Percentiles rank a stretch among this genome's conserved stretches.
Conservation (phyloP, 2,888 invertebrate species). For the Himalopsyche anomala region DNA sequence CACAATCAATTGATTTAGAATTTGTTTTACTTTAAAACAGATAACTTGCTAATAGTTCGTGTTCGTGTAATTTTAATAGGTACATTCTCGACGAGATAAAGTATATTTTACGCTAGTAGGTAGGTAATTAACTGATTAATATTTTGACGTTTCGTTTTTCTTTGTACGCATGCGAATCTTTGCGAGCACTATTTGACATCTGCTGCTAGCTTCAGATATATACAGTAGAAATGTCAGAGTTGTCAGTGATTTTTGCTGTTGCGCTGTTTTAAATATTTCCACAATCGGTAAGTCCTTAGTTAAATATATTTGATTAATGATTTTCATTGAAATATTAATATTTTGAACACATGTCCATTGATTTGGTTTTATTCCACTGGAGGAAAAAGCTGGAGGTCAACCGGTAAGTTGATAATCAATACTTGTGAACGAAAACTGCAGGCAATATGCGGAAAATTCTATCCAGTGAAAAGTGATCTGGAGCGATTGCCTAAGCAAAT, state of each 20-base stretch:
- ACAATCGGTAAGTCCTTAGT: constrained; percentile 8
- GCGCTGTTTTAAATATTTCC: constrained; percentile 24
- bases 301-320: background rate
- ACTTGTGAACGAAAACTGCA: constrained; percentile 29
- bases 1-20: no score
- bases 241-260: constrained; percentile 35
- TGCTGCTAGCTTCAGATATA: constrained; percentile 59
- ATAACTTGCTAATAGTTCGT: no score
- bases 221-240: constrained; percentile 60
- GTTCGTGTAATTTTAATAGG: no score
- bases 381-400: constrained; percentile 5
- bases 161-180: no score
- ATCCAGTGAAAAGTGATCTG: background rate
- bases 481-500: no score
- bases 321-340: background rate
- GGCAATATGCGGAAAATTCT: constrained; percentile 39
- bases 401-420: constrained; percentile 46
- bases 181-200: constrained; percentile 38
- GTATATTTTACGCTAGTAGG: no score
- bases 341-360: background rate
- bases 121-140: no score
- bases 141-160: no score
- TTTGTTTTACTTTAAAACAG: no score
- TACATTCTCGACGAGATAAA: no score
- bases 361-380: background rate